A percentile compares a stretch with the other conserved stretches of the same genome.
These are phyloP conservation scores for Tinea trinotella DNA, from an alignment of 2,888 invertebrate species.

Conservation along the genomic window DNA sequence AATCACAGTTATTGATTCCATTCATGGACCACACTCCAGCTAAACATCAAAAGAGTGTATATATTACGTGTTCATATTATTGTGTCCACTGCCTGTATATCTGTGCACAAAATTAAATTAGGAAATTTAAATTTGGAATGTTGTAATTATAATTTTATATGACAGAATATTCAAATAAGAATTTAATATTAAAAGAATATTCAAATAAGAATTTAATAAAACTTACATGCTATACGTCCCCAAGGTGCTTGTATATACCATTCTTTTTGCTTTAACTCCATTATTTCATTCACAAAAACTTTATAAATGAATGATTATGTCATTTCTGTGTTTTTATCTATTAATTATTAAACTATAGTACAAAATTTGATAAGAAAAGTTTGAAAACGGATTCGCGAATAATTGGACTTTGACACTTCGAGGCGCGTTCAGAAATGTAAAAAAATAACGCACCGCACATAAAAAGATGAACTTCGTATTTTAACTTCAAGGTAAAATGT, in stretches of 20 bases:
- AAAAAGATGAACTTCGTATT: too few species aligned
- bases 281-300: constrained; percentile 25
- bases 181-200: not conserved
- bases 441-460: not conserved
- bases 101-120: too few species aligned
- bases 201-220: not conserved
- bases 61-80: too few species aligned
- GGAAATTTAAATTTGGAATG: too few species aligned
- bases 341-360: too few species aligned
- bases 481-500: too few species aligned
- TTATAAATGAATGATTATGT: not conserved
- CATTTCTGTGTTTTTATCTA: not conserved
- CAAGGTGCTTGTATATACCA: constrained; percentile 61
- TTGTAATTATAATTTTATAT: not conserved
- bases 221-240: constrained; percentile 58
- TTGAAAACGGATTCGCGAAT: not conserved
- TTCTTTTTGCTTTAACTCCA: constrained; percentile 47
- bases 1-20: too few species aligned
- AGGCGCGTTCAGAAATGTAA: not conserved
- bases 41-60: too few species aligned
- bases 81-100: too few species aligned
- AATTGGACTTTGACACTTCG: constrained; percentile 8
- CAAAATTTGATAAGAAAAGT: too few species aligned
- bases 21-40: too few species aligned
- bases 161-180: not conserved